Percentiles rank a stretch among this genome's conserved stretches.
phyloP scores from a whole-genome alignment of 2,113 vertebrate genomes.

The Empidonax traillii region DNA sequence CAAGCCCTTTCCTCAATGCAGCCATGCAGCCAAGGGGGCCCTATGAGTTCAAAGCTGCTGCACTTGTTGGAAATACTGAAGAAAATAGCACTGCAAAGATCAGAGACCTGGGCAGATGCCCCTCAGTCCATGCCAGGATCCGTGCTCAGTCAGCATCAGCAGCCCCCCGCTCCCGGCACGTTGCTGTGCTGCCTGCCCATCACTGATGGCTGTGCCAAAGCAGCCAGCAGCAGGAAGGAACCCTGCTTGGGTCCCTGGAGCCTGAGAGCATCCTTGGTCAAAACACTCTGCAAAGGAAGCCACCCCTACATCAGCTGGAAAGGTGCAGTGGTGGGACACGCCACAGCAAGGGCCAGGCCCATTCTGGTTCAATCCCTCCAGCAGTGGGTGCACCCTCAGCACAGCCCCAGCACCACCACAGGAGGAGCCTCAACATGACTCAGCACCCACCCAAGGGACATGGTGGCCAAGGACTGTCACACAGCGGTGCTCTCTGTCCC shows the following conservation, averaged over 20 bases:
- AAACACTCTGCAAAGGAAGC: background rate
- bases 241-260: background rate
- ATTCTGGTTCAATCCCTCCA: background rate
- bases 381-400: accelerated
- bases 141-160: accelerated
- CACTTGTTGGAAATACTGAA: background rate
- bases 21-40: accelerated
- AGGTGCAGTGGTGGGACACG: background rate
- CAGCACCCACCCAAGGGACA: background rate
- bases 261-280: accelerated
- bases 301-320: background rate
- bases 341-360: background rate
- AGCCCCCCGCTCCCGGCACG: accelerated
- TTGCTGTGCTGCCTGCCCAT: accelerated
- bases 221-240: background rate
- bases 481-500: accelerated
- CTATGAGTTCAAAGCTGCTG: background rate
- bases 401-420: accelerated
- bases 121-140: background rate
- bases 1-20: background rate
- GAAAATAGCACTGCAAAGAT: accelerated
- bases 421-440: accelerated
- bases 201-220: accelerated
- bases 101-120: accelerated
- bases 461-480: accelerated